Conservation (phyloP, 2,113 vertebrate genomes). For the Gorsachius goisagi region DNA sequence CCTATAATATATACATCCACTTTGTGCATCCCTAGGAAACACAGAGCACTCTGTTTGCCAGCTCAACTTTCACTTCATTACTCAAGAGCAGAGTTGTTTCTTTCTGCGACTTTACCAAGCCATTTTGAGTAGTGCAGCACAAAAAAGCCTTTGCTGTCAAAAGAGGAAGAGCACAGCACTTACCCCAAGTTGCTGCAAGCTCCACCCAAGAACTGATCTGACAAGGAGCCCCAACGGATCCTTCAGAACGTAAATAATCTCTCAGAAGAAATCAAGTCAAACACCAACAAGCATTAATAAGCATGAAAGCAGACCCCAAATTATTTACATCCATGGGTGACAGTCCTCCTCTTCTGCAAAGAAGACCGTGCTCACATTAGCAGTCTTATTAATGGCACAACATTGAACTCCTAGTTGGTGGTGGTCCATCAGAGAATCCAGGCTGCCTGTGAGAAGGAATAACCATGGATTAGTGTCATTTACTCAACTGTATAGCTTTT, state of each 20-base stretch:
- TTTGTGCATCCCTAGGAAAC: not conserved
- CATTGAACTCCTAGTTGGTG: not conserved
- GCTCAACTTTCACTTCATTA: not conserved
- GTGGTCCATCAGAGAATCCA: not conserved
- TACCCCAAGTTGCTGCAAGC: slow-evolving; percentile 31
- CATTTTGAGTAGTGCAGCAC: not conserved
- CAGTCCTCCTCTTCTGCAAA: not conserved
- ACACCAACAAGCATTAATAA: not conserved
- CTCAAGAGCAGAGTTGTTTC: not conserved
- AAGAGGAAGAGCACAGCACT: slow-evolving; percentile 32
- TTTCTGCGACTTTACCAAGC: not conserved
- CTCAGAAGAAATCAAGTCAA: not conserved
- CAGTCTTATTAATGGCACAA: not conserved
- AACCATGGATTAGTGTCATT: not conserved
- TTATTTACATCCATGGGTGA: not conserved
- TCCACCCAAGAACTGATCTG: slow-evolving; percentile 52
- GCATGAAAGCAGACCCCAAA: not conserved
- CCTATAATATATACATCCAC: not conserved
- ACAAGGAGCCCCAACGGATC: not conserved
- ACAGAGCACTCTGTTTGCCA: not conserved
- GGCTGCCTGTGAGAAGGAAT: not conserved
- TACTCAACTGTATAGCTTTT: not conserved
- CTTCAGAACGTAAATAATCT: not conserved
- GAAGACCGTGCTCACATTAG: not conserved
- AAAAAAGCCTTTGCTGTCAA: not conserved